phyloP scores from a whole-genome alignment of 2,888 invertebrate genomes.

The Drosophila meridiana region DNA sequence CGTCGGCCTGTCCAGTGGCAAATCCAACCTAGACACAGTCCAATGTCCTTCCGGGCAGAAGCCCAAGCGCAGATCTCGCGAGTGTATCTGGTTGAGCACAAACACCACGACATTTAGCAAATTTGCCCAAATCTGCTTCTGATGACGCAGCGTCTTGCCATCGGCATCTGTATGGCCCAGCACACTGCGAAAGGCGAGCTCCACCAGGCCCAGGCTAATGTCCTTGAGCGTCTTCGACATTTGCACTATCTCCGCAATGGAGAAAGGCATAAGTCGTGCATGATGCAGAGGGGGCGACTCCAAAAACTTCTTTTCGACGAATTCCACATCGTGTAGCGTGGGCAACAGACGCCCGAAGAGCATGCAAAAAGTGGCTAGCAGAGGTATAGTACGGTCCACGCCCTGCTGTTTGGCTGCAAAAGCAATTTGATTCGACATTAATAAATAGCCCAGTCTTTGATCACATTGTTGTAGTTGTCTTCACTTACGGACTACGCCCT shows the following conservation, averaged over 20 bases:
- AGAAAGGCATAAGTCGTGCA: conserved; percentile 87
- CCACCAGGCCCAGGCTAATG: conserved; percentile 93
- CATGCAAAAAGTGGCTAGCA: conserved; percentile 93
- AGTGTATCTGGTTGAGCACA: conserved; percentile 93
- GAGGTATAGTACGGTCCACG: conserved; percentile 88
- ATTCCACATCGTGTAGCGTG: conserved; percentile 94
- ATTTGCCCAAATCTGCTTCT: conserved; percentile 91
- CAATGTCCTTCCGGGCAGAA: conserved; percentile 91
- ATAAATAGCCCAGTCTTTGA: too few relatives aligned
- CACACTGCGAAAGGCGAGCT: conserved; percentile 89
- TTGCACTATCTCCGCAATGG: conserved; percentile 89
- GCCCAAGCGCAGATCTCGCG: conserved; percentile 92
- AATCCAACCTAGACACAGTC: conserved; percentile 86
- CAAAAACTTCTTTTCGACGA: conserved; percentile 87
- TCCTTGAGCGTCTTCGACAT: conserved; percentile 91
- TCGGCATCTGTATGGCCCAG: conserved; percentile 83
- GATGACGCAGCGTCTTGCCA: conserved; percentile 82
- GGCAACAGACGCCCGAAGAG: conserved; percentile 92
- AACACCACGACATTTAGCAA: conserved; percentile 90
- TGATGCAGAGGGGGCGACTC: conserved; percentile 65
- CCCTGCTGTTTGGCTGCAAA: conserved; percentile 87
- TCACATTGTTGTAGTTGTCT: too few relatives aligned
- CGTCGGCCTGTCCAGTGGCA: conserved; percentile 86
- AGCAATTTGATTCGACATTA: background rate
- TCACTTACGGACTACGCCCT: conserved; percentile 85